Evolutionary conservation across 2,113 vertebrate species (phyloP), one percentile per base, ranked within the genome.

Genomic region (Rhinopithecus roxellana): DNA sequence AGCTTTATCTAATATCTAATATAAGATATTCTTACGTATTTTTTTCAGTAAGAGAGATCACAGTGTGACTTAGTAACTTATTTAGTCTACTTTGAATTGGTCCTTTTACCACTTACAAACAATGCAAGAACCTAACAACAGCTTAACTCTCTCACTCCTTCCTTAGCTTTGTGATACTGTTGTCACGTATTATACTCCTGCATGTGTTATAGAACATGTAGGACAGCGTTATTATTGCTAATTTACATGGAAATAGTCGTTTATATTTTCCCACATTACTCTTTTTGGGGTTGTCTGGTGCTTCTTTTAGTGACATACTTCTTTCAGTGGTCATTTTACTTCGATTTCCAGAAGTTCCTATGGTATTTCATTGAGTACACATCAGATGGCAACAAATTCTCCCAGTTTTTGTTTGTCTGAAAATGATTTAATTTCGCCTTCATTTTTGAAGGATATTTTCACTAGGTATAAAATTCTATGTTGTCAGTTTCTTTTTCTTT

Each of bases 181-280:
- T 43, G 10, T 38, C 50, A 20, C 16, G 2, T 27, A 27, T 8
- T 43, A 3, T n/a, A 43, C 22, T 23, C n/a, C 75, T 23, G 0
- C 2, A 3, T 23, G 1, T 32, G 30, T 18, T 32, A 55, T 1
- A 14, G 6, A 52, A 45, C 10, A 22, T 10, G 8, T 6, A 52
- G 43, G 79, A 70, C 43, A 10, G 35, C 3, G 13, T 78, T 70
- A 43, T 25, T 43, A 3, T 57, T n/a, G 22, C 18, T 38, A 43
- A 48, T 17, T 86, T 43, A 50, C 61, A 9, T 11, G 23, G 3
- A 30, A 84, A 17, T 8, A 35, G 5, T 40, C 6, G 38, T 64
- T 64, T 72, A 25, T 45, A 8, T 69, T 69, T 95, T 43, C 69
- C 57, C 38, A 43, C 64, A 30, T 75, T 27, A 22, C 35, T 75